Evolutionary conservation across 2,797 vertebrate species (phyloP).

Genomic region (Geotrypetes seraphini): DNA sequence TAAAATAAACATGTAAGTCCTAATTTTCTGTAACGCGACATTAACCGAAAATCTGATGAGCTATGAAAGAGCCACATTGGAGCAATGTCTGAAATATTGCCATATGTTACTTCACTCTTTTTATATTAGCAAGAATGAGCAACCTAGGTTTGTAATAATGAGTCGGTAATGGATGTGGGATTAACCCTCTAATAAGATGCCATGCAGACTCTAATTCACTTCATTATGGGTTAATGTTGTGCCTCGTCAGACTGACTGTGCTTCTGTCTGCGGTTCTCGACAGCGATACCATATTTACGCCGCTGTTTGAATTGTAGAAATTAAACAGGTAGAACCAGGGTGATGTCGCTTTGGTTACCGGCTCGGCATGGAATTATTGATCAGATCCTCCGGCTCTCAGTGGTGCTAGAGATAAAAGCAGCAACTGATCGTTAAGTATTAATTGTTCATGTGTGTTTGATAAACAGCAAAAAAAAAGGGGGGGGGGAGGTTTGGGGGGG

Average conservation of each 20-base stretch:
- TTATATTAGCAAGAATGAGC: constrained; percentile 2
- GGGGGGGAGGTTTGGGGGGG: too few species aligned
- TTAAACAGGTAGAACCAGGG: neutral
- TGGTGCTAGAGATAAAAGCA: rapidly evolving
- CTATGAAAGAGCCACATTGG: neutral
- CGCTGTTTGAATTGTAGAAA: constrained; percentile 3
- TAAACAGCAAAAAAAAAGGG: too few species aligned
- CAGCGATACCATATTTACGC: constrained; percentile 15
- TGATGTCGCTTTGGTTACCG: constrained; percentile 1
- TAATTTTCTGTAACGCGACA: too few species aligned
- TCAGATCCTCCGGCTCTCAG: neutral
- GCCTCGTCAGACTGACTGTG: neutral
- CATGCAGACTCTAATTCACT: neutral
- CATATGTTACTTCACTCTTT: neutral
- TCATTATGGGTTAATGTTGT: constrained; percentile 5
- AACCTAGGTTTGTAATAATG: constrained; percentile 26
- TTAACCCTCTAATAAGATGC: constrained; percentile 9
- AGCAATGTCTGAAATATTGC: neutral
- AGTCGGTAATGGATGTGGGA: constrained; percentile 14
- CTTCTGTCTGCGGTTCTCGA: constrained; percentile 6
- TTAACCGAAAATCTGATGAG: neutral
- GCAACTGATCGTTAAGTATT: neutral
- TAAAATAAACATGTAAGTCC: too few species aligned
- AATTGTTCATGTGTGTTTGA: too few species aligned
- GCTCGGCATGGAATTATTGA: neutral